Evolutionary conservation across 2,888 invertebrate species (phyloP).

Genomic region (Ichneumoninae sp.): DNA sequence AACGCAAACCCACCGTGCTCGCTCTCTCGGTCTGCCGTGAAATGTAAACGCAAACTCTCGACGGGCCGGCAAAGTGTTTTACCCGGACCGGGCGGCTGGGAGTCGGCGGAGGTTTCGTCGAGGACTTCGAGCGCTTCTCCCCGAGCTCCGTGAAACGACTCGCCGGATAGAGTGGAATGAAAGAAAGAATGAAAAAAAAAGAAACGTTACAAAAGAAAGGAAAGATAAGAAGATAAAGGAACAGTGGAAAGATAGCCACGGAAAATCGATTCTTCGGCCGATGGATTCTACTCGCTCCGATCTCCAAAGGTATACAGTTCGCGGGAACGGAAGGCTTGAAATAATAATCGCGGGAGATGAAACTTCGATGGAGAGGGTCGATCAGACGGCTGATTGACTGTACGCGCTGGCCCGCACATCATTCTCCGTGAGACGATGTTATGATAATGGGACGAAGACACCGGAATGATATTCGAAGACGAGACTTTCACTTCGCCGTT

Average conservation of each 20-base stretch:
- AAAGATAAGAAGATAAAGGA: not conserved
- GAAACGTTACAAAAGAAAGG: not conserved
- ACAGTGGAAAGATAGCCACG: not conserved
- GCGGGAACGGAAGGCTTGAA: not conserved
- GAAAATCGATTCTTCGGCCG: not conserved
- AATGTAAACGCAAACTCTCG: conserved; percentile 64
- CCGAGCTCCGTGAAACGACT: conserved; percentile 7
- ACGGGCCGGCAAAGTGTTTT: conserved; percentile 61
- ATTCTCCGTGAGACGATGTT: not conserved
- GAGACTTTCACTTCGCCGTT: conserved; percentile 33
- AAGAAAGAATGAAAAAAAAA: not conserved
- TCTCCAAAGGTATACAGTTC: not conserved
- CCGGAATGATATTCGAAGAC: conserved; percentile 20
- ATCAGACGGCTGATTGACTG: not conserved
- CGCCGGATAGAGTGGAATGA: conserved; percentile 4
- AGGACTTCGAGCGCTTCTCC: not conserved
- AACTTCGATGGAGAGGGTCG: not conserved
- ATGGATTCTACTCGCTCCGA: not conserved
- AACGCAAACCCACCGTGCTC: conserved; percentile 48
- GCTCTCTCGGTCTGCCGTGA: conserved; percentile 53
- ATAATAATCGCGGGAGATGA: not conserved
- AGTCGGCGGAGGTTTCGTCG: not conserved
- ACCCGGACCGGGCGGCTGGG: conserved; percentile 25
- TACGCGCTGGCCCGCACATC: not conserved
- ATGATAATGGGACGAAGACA: not conserved